phyloP scores from a whole-genome alignment of 2,113 vertebrate genomes.

The Gila orcuttii region DNA sequence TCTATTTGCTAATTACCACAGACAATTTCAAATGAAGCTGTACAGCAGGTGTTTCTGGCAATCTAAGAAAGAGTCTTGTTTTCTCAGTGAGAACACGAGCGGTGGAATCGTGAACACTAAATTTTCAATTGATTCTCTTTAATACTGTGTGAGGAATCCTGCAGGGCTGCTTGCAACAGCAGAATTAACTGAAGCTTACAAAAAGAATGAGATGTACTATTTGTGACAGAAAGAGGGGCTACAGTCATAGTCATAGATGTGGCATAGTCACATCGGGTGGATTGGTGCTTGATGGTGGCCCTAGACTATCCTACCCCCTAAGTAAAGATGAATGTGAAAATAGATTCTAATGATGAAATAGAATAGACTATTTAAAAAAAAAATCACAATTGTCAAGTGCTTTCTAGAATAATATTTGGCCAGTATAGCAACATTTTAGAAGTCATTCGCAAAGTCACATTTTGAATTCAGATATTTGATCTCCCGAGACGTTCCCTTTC shows the following conservation, averaged over 20 bases:
- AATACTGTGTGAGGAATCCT: slow-evolving; percentile 11
- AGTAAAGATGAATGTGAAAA: no score
- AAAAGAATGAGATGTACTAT: background rate
- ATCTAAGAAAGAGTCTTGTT: slow-evolving; percentile 6
- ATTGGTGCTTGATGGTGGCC: no score
- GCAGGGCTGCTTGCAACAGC: background rate
- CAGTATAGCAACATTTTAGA: no score
- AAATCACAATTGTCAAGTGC: no score
- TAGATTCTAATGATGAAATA: no score
- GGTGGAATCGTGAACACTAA: slow-evolving; percentile 18
- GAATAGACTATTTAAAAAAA: no score
- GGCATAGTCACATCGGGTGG: no score
- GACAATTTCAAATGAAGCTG: slow-evolving; percentile 18
- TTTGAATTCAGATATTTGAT: no score
- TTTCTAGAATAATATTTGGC: no score
- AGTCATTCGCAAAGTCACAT: no score
- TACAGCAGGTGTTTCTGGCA: slow-evolving; percentile 32
- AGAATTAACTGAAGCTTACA: slow-evolving; percentile 27
- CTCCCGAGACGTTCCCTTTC: no score
- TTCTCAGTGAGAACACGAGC: background rate
- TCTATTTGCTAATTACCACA: slow-evolving; percentile 42
- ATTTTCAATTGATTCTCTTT: slow-evolving; percentile 27
- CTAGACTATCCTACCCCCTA: no score
- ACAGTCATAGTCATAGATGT: background rate
- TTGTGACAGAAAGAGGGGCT: background rate